These are phyloP conservation scores for Alligator mississippiensis DNA, from an alignment of 2,113 vertebrate genomes.

Conservation along the genomic window DNA sequence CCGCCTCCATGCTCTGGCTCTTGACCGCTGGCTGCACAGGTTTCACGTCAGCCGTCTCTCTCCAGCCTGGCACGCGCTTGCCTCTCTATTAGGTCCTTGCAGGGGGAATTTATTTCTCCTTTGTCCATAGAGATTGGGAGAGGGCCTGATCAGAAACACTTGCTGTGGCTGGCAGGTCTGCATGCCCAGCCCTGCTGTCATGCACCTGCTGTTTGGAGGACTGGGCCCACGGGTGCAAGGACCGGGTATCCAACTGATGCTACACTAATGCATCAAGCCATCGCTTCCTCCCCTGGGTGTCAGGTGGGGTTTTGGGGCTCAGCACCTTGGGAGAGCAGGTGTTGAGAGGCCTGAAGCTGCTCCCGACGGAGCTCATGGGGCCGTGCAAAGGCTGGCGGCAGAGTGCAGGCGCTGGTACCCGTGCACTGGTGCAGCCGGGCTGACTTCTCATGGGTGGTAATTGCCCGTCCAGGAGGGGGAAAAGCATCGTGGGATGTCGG, in stretches of 20 bases:
- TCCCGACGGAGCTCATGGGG: not conserved
- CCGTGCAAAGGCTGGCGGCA: rapidly evolving
- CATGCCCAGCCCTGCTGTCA: no score
- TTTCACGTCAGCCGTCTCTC: not conserved
- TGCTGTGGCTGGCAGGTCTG: no score
- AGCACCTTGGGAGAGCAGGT: not conserved
- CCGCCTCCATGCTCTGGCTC: not conserved
- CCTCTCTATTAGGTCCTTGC: no score
- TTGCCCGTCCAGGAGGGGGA: not conserved
- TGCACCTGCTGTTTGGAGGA: no score
- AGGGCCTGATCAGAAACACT: no score
- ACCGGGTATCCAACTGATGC: no score
- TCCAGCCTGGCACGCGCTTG: not conserved
- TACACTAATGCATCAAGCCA: no score
- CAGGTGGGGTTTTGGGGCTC: no score
- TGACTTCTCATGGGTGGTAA: not conserved
- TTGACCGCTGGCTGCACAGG: not conserved
- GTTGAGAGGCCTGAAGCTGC: not conserved
- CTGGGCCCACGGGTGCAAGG: no score
- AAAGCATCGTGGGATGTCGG: not conserved
- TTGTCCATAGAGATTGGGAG: no score
- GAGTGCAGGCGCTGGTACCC: not conserved
- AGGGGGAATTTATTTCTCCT: no score
- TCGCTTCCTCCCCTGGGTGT: no score
- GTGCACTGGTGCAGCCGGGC: not conserved